Evolutionary conservation across 2,113 vertebrate genomes (phyloP).

Genomic region (Apodemus sylvaticus): DNA sequence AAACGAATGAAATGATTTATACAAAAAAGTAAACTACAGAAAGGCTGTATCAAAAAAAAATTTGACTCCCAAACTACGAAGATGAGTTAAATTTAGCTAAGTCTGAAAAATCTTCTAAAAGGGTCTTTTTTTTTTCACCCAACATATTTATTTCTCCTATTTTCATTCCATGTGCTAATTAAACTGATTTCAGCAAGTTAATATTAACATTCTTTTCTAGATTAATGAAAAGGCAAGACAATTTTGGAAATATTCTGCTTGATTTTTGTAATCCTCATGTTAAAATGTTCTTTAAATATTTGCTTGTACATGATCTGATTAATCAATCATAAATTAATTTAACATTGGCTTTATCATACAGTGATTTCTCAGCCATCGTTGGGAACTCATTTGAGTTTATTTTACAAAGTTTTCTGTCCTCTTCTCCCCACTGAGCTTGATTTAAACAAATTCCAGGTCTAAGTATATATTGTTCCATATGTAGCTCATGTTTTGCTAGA

Average conservation of each 20-base stretch:
- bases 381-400: background rate
- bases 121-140: constrained; percentile 66
- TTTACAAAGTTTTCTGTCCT: background rate
- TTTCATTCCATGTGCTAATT: constrained; percentile 66
- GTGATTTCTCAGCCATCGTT: background rate
- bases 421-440: background rate
- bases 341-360: background rate
- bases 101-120: constrained; percentile 64
- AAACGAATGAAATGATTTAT: too few relatives aligned
- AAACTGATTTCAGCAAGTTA: constrained; percentile 60
- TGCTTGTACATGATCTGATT: background rate
- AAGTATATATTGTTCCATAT: background rate
- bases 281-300: constrained; percentile 21
- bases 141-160: background rate
- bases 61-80: constrained; percentile 9
- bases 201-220: constrained; percentile 53
- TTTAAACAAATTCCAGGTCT: background rate
- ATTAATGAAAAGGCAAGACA: background rate
- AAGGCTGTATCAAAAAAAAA: constrained; percentile 45
- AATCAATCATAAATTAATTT: constrained; percentile 50
- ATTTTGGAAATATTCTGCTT: constrained; percentile 49
- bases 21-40: background rate
- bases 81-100: constrained; percentile 55
- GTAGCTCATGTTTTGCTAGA: background rate
- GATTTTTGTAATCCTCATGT: constrained; percentile 29